These are phyloP conservation scores for Pampusana beccarii DNA, from an alignment of 2,113 vertebrate genomes.

Conservation along the genomic window DNA sequence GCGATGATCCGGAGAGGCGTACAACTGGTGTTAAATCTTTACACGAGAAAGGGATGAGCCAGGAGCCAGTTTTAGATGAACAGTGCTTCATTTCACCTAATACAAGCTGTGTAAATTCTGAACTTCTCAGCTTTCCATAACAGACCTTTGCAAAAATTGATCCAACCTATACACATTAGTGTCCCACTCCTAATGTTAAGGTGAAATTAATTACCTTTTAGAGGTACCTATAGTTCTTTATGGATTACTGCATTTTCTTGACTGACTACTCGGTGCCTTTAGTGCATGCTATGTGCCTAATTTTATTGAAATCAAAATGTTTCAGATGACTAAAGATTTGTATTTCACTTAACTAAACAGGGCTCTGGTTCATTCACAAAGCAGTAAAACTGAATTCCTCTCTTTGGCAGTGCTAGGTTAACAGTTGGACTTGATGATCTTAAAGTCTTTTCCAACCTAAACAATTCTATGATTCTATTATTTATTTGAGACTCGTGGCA, in stretches of 20 bases:
- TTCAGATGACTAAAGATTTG: not conserved
- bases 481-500: not conserved
- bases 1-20: rapidly evolving
- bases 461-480: too few relatives aligned
- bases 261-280: not conserved
- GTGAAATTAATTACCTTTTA: not conserved
- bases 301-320: not conserved
- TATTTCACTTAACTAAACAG: not conserved
- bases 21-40: not conserved
- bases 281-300: not conserved
- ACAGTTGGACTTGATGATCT: too few relatives aligned
- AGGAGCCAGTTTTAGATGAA: not conserved
- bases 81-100: not conserved
- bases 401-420: not conserved
- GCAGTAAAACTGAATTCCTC: not conserved
- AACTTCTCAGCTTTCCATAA: not conserved
- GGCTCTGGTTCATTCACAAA: not conserved
- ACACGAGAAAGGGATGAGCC: not conserved
- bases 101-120: not conserved
- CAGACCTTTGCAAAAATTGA: not conserved
- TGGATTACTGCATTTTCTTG: not conserved
- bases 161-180: not conserved
- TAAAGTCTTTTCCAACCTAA: too few relatives aligned
- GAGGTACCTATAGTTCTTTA: not conserved
- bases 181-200: not conserved